Evolutionary conservation across 2,113 vertebrate species (phyloP).

Genomic region (Ctenodactylus gundi): DNA sequence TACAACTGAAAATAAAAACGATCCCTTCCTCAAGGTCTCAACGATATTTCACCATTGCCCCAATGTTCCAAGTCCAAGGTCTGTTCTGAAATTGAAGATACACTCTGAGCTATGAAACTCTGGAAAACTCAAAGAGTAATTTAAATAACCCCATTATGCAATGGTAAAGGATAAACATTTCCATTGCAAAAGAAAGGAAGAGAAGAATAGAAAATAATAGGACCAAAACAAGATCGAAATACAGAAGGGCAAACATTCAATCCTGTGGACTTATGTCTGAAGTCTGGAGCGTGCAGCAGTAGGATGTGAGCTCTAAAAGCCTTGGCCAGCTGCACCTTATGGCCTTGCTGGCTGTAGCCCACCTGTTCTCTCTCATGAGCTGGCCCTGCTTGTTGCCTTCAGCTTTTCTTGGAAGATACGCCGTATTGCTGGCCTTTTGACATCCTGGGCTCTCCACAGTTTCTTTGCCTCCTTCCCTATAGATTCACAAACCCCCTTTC

Average conservation of each 20-base stretch:
- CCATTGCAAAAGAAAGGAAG: background rate
- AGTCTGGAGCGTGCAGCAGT: background rate
- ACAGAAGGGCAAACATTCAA: background rate
- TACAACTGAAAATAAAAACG: background rate
- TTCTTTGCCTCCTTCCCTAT: background rate
- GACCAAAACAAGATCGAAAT: background rate
- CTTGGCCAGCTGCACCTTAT: too few species aligned
- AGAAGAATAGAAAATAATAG: background rate
- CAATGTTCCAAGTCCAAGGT: background rate
- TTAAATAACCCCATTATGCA: background rate
- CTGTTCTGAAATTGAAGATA: background rate
- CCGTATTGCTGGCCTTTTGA: background rate
- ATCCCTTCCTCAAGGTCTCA: background rate
- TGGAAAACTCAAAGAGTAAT: background rate
- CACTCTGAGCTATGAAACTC: background rate
- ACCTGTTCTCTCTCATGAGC: background rate
- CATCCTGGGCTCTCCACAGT: background rate
- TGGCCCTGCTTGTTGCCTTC: background rate
- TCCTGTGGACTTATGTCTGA: background rate
- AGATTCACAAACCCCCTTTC: background rate
- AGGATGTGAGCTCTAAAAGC: background rate
- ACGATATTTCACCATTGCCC: background rate
- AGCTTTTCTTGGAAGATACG: background rate
- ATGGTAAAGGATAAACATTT: background rate
- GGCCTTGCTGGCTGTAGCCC: background rate